Percentiles rank a stretch among this genome's conserved stretches.
These are phyloP conservation scores for Drosophila pseudoobscura DNA, from an alignment of 1,140 invertebrate genomes.

Conservation along the genomic window DNA sequence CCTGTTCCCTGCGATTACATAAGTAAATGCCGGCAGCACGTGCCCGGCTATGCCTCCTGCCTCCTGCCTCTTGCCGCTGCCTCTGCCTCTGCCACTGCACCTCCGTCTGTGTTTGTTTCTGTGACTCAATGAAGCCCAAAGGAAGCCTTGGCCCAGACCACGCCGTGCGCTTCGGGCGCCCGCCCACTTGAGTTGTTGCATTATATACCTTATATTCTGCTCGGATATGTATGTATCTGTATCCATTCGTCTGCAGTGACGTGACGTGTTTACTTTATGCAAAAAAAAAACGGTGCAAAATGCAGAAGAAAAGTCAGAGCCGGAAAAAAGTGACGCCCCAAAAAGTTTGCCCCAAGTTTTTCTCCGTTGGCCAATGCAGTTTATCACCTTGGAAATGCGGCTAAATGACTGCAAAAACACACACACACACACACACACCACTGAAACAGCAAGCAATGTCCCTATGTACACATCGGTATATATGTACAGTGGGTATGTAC, in stretches of 20 bases:
- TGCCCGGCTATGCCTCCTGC: slow-evolving; percentile 10
- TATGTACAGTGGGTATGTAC: not conserved
- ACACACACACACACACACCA: slow-evolving; percentile 6
- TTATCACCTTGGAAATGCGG: slow-evolving; percentile 66
- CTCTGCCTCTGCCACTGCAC: no score
- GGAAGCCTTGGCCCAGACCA: slow-evolving; percentile 47
- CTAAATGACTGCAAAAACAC: slow-evolving; percentile 32
- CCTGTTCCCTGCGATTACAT: slow-evolving; percentile 50
- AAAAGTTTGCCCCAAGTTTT: slow-evolving; percentile 21
- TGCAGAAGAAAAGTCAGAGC: slow-evolving; percentile 24
- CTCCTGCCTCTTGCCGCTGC: no score
- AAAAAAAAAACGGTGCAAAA: slow-evolving; percentile 10
- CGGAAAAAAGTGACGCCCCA: slow-evolving; percentile 24
- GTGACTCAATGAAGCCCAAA: slow-evolving; percentile 46
- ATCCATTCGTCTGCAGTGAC: slow-evolving; percentile 33
- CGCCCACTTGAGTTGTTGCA: slow-evolving; percentile 13
- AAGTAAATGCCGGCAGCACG: slow-evolving; percentile 52
- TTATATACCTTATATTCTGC: slow-evolving; percentile 10
- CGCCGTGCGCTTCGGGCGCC: not conserved
- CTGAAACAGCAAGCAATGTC: not conserved
- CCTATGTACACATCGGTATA: slow-evolving; percentile 4
- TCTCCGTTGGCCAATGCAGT: slow-evolving; percentile 24
- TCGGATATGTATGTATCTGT: slow-evolving; percentile 14
- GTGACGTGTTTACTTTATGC: slow-evolving; percentile 47
- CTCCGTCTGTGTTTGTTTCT: slow-evolving; percentile 17